Percentiles rank a stretch among this genome's conserved stretches.
phyloP scores from a whole-genome alignment of 2,888 invertebrate species.

The Phyllotreta cruciferae region DNA sequence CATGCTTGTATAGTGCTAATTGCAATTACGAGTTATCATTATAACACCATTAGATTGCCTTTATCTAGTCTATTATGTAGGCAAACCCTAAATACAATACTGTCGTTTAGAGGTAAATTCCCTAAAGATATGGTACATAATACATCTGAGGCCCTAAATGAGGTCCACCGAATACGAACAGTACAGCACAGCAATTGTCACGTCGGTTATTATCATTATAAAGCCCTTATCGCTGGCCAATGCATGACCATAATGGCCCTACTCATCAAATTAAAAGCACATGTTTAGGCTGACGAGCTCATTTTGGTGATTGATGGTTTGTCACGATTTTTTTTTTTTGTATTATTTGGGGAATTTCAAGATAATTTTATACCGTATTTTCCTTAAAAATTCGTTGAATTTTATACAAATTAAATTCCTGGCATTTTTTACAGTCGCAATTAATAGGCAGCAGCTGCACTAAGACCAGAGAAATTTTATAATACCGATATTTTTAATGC shows the following conservation, averaged over 20 bases:
- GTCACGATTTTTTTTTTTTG: not conserved
- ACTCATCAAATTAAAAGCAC: constrained; percentile 2
- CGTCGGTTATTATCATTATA: constrained; percentile 39
- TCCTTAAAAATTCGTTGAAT: too few relatives aligned
- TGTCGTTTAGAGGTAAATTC: not conserved
- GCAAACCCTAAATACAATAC: too few relatives aligned
- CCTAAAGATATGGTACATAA: constrained; percentile 26
- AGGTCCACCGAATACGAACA: constrained; percentile 1
- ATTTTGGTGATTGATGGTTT: not conserved
- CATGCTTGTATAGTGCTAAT: too few relatives aligned
- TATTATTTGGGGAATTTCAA: not conserved
- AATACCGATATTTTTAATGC: too few relatives aligned
- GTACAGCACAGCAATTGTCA: constrained; percentile 36
- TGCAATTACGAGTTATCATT: too few relatives aligned
- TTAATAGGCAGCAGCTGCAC: too few relatives aligned
- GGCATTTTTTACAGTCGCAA: too few relatives aligned
- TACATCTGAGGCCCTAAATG: constrained; percentile 23
- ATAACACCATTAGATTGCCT: too few relatives aligned
- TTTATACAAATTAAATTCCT: too few relatives aligned
- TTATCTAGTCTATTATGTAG: too few relatives aligned
- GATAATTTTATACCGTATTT: too few relatives aligned
- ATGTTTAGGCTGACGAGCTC: not conserved
- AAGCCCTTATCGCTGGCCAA: constrained; percentile 25
- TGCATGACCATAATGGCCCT: constrained; percentile 31
- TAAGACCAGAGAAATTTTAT: too few relatives aligned